Evolutionary conservation across 1,140 invertebrate genomes (phyloP).

Genomic region (Apis dorsata): DNA sequence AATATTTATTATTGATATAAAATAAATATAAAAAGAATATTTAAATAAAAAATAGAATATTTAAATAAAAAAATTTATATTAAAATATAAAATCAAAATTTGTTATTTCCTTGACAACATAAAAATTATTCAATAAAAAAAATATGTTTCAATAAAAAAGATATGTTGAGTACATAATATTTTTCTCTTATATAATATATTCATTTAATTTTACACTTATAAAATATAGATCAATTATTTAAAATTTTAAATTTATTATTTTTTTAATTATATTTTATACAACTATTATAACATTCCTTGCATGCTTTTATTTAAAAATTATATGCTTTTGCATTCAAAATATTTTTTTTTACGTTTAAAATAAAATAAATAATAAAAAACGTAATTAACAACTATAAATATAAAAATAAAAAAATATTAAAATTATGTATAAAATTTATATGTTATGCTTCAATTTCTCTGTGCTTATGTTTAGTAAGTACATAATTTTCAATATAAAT

Average conservation of each 20-base stretch:
- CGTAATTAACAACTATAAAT: slow-evolving; percentile 13
- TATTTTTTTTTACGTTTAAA: background rate
- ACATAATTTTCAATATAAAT: background rate
- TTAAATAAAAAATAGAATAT: slow-evolving; percentile 34
- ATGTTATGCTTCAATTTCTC: slow-evolving; percentile 35
- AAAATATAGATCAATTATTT: slow-evolving; percentile 7
- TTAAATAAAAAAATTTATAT: slow-evolving; percentile 25
- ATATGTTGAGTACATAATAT: slow-evolving; percentile 43
- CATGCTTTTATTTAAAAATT: background rate
- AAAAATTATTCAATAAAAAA: slow-evolving; percentile 23
- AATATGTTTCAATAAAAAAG: slow-evolving; percentile 25
- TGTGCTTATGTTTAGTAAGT: background rate
- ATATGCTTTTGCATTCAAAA: background rate
- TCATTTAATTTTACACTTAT: background rate
- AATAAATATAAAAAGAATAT: slow-evolving; percentile 8
- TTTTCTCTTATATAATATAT: slow-evolving; percentile 1
- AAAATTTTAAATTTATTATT: background rate
- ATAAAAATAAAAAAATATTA: slow-evolving; percentile 18
- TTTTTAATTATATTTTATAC: background rate
- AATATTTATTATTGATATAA: slow-evolving; percentile 1
- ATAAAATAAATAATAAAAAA: background rate
- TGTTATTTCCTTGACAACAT: slow-evolving; percentile 10
- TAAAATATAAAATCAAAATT: background rate
- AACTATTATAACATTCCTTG: slow-evolving; percentile 5
- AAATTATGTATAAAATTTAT: background rate